Evolutionary conservation across 2,888 invertebrate genomes (phyloP).

Genomic region (Agrypnus murinus): DNA sequence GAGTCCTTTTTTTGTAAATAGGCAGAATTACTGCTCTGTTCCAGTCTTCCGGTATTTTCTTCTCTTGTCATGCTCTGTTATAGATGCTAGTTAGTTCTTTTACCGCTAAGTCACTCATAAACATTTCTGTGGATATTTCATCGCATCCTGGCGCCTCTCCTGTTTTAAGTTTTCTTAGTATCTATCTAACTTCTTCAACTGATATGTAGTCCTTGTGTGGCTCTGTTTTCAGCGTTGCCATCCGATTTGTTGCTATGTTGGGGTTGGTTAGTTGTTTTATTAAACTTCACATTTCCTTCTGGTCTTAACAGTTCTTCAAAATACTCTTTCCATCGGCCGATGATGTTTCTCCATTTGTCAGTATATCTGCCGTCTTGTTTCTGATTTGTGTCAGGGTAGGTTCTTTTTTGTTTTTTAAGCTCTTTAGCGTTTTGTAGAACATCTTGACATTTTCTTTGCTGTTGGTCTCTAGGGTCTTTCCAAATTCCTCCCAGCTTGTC

Average conservation of each 20-base stretch:
- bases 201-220: slow-evolving; percentile 10
- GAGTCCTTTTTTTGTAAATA: no score
- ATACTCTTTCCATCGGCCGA: no score
- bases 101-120: background rate
- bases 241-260: no score
- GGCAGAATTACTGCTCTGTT: no score
- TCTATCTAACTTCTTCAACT: background rate
- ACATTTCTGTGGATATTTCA: background rate
- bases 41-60: background rate
- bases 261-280: background rate
- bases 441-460: slow-evolving; percentile 1
- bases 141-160: background rate
- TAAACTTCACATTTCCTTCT: background rate
- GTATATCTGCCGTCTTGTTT: no score
- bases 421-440: background rate
- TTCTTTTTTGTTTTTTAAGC: background rate
- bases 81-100: slow-evolving; percentile 5
- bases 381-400: no score
- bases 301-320: slow-evolving; percentile 2
- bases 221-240: background rate
- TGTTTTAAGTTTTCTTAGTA: background rate
- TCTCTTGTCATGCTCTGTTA: slow-evolving; percentile 9
- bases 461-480: no score
- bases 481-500: background rate
- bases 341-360: no score